A percentile compares a stretch with the other conserved stretches of the same genome.
Conservation (phyloP, 2,888 invertebrate species). For the Leptura quadrifasciata region DNA sequence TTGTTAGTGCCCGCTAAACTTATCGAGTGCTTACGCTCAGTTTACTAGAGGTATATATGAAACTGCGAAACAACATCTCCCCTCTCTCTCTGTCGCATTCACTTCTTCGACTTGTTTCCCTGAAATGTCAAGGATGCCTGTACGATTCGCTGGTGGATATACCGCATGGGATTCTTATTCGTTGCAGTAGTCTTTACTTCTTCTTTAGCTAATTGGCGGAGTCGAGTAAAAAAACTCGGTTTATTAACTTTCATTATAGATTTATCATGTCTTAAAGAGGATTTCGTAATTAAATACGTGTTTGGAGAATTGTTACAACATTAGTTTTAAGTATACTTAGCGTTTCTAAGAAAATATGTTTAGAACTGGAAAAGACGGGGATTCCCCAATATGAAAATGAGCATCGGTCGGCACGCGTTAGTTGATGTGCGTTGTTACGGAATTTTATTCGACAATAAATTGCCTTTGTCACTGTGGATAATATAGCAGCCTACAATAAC, state of each 20-base stretch:
- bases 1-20: not conserved
- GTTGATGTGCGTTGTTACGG: too few species aligned
- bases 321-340: not conserved
- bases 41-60: not conserved
- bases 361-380: not conserved
- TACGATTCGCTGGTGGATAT: conserved; percentile 41
- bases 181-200: not conserved
- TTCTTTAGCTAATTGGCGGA: not conserved
- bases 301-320: not conserved
- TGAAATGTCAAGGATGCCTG: conserved; percentile 61
- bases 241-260: not conserved
- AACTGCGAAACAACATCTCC: not conserved
- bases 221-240: conserved; percentile 1
- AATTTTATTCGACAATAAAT: too few species aligned
- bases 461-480: too few species aligned
- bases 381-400: not conserved
- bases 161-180: conserved; percentile 5
- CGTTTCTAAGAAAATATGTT: not conserved
- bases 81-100: conserved; percentile 14
- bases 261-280: not conserved
- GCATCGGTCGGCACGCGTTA: too few species aligned
- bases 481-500: too few species aligned
- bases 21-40: not conserved
- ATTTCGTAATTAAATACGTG: not conserved
- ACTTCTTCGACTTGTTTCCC: conserved; percentile 50